A percentile compares a stretch with the other conserved stretches of the same genome.
Evolutionary conservation across 1,140 invertebrate species (phyloP).

Genomic region (Nasonia longicornis): DNA sequence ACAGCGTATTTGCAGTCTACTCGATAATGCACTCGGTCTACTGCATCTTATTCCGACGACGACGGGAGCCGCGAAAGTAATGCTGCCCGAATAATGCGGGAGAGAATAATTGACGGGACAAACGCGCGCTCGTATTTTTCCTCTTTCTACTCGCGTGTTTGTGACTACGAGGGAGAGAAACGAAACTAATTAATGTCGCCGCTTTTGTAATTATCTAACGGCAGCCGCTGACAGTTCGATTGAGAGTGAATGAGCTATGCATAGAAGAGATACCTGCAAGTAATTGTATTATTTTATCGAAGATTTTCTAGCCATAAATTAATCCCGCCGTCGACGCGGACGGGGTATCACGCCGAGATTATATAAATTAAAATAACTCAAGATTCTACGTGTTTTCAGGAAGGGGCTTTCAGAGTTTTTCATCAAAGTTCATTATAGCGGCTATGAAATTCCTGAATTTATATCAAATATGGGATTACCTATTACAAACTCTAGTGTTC

Average conservation of each 20-base stretch:
- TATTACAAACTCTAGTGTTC: neutral
- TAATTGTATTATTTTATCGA: no score
- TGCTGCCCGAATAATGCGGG: neutral
- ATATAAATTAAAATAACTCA: neutral
- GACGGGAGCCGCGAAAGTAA: neutral
- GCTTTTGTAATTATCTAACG: slow-evolving; percentile 13
- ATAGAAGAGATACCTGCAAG: neutral
- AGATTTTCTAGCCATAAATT: neutral
- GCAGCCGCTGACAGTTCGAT: neutral
- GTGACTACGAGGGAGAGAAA: neutral
- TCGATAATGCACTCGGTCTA: slow-evolving; percentile 31
- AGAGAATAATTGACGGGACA: slow-evolving; percentile 39
- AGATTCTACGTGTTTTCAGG: neutral
- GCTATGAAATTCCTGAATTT: neutral
- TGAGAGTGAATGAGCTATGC: neutral
- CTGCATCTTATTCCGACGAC: slow-evolving; percentile 30
- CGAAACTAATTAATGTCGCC: slow-evolving; percentile 29
- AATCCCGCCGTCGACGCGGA: neutral
- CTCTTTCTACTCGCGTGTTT: neutral
- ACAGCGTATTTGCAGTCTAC: neutral
- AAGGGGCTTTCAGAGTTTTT: neutral
- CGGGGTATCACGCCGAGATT: neutral
- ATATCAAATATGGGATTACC: neutral
- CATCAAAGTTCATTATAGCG: neutral
- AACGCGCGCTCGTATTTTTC: neutral